phyloP scores from a whole-genome alignment of 1,140 invertebrate genomes.

The Micrasema minimum region DNA sequence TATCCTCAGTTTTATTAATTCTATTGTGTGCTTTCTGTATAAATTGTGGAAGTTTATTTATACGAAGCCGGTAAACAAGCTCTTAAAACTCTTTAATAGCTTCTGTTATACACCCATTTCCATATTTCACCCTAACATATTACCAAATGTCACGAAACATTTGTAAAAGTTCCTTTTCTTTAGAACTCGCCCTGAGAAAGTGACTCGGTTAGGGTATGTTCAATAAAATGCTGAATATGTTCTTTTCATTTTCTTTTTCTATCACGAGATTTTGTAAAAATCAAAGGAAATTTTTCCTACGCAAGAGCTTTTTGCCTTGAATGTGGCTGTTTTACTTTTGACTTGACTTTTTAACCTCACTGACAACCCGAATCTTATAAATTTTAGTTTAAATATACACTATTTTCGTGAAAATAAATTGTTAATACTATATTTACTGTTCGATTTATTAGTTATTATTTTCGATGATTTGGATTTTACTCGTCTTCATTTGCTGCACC shows the following conservation, averaged over 20 bases:
- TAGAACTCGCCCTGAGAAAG: constrained; percentile 1
- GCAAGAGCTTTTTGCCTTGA: no score
- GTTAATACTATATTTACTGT: no score
- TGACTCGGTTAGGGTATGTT: not conserved
- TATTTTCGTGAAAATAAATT: no score
- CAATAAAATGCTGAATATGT: no score
- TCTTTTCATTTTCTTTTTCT: constrained; percentile 1
- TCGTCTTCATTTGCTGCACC: no score
- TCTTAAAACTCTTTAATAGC: constrained; percentile 35
- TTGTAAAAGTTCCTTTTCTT: constrained; percentile 27
- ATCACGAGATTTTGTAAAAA: not conserved
- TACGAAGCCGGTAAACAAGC: constrained; percentile 23
- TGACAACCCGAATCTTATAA: no score
- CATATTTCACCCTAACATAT: constrained; percentile 33
- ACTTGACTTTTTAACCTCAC: no score
- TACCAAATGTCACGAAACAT: constrained; percentile 34
- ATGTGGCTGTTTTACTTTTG: no score
- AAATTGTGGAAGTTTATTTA: constrained; percentile 22
- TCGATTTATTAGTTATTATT: no score
- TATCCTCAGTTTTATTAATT: constrained; percentile 33
- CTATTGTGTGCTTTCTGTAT: constrained; percentile 32
- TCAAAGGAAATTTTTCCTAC: not conserved
- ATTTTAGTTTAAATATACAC: no score
- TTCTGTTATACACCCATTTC: constrained; percentile 32
- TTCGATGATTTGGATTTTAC: no score